Percentiles rank a stretch among this genome's conserved stretches.
These are phyloP conservation scores for Botia almorhae DNA, from an alignment of 2,797 vertebrate genomes.

Conservation along the genomic window DNA sequence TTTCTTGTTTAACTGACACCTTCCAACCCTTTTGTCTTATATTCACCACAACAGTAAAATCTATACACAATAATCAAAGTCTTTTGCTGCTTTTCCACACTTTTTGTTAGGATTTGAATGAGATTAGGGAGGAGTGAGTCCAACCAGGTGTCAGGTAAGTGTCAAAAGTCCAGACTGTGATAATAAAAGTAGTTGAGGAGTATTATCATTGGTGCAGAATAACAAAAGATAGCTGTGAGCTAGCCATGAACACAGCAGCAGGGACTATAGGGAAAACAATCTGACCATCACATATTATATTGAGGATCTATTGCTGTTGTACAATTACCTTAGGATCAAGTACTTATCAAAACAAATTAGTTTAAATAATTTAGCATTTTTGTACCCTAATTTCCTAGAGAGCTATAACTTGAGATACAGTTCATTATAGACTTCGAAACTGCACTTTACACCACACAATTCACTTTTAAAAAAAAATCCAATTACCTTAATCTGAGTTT, in stretches of 20 bases:
- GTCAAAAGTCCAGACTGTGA: slow-evolving; percentile 32
- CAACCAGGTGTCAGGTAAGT: slow-evolving; percentile 28
- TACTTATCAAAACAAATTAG: too few relatives aligned
- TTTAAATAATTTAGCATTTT: too few relatives aligned
- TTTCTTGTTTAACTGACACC: neutral
- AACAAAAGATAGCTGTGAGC: slow-evolving; percentile 31
- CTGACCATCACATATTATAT: neutral
- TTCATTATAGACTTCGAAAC: too few relatives aligned
- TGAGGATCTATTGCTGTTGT: too few relatives aligned
- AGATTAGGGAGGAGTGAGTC: slow-evolving; percentile 3
- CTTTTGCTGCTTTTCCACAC: neutral
- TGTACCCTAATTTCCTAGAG: too few relatives aligned
- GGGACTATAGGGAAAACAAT: neutral
- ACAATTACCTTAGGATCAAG: neutral
- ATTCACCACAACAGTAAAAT: slow-evolving; percentile 12
- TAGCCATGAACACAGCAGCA: slow-evolving; percentile 29
- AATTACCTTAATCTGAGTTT: too few relatives aligned
- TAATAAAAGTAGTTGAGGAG: slow-evolving; percentile 10
- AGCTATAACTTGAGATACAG: too few relatives aligned
- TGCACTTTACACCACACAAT: too few relatives aligned
- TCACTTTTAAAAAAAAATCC: too few relatives aligned
- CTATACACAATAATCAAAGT: neutral
- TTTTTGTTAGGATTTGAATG: neutral
- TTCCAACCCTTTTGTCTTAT: slow-evolving; percentile 21
- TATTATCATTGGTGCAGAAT: slow-evolving; percentile 19